A percentile compares a stretch with the other conserved stretches of the same genome.
Evolutionary conservation across 1,140 invertebrate genomes (phyloP).

Genomic region (Lutraria rhynchaena): DNA sequence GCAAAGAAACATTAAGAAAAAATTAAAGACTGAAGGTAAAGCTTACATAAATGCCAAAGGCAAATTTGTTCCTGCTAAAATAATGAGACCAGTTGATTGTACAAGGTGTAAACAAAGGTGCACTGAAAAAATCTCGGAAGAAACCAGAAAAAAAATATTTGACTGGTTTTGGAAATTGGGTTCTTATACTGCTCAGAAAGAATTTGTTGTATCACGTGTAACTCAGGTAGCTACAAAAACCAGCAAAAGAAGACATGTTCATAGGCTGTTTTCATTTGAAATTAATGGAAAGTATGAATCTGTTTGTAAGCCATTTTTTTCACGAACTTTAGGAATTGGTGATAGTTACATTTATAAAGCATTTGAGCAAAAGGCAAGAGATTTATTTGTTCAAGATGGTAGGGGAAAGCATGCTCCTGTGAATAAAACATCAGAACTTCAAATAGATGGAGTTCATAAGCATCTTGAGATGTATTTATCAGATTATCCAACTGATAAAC

Average conservation of each 20-base stretch:
- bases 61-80: conserved; percentile 52
- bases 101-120: conserved; percentile 54
- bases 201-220: conserved; percentile 57
- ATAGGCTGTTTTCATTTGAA: conserved; percentile 56
- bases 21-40: conserved; percentile 55
- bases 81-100: conserved; percentile 51
- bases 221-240: conserved; percentile 53
- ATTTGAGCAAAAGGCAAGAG: conserved; percentile 56
- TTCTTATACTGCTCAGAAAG: conserved; percentile 55
- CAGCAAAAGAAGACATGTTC: conserved; percentile 48
- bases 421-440: conserved; percentile 47
- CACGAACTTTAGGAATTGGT: conserved; percentile 53
- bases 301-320: conserved; percentile 55
- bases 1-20: conserved; percentile 58
- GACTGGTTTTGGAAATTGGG: conserved; percentile 57
- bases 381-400: conserved; percentile 55
- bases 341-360: conserved; percentile 59
- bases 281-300: conserved; percentile 59
- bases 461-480: conserved; percentile 32
- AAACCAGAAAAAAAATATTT: conserved; percentile 54
- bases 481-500: conserved; percentile 20
- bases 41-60: conserved; percentile 54
- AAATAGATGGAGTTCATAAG: conserved; percentile 35
- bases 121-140: conserved; percentile 55
- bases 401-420: conserved; percentile 53